Evolutionary conservation across 2,797 vertebrate species (phyloP), one percentile per base, ranked within the genome.

Genomic region (Coreius guichenoti): DNA sequence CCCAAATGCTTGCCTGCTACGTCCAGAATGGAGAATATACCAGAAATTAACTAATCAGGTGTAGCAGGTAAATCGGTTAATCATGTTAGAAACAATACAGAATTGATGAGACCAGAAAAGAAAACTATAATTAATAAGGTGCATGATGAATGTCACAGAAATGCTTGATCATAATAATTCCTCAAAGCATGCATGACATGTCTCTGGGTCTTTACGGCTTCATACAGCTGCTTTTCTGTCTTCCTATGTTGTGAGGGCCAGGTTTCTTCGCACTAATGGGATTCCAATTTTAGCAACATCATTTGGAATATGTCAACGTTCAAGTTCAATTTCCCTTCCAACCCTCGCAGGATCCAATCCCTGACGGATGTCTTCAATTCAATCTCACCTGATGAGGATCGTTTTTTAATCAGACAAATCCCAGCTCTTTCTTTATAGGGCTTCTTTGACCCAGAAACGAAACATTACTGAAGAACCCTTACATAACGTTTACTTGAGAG

Each of bases 231-330:
- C 58, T 69, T 67, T 49, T 73, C 74, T 70, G 82, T 70, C 26
- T 76, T 56, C 49, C 17, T 61, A 14, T 29, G 29, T 85, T 84
- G 54, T 51, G 75, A 83, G 85, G 79, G 84, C 58, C 81, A 83
- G 29, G 49, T 76, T 86, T 58, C 80, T 88, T 70, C 58, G 79
- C n/a, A 70, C 81, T 90, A 90, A 90, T 90, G 84, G 82, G 79
- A 76, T 90, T 88, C 88, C 83, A 90, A 86, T 89, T 87, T 86
- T 90, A 90, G 88, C 36, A 51, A 76, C 86, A 87, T 89, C 87
- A 90, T 90, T 90, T 88, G 79, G 84, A 89, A 84, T 73, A 87
- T 88, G 89, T 90, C 88, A 89, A 68, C 69, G 76, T 83, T 87
- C 89, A 87, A 88, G 87, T 88, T 87, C 82, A 56, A 84, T 88